Evolutionary conservation across 2,797 vertebrate genomes (phyloP).

Genomic region (Meda fulgida): DNA sequence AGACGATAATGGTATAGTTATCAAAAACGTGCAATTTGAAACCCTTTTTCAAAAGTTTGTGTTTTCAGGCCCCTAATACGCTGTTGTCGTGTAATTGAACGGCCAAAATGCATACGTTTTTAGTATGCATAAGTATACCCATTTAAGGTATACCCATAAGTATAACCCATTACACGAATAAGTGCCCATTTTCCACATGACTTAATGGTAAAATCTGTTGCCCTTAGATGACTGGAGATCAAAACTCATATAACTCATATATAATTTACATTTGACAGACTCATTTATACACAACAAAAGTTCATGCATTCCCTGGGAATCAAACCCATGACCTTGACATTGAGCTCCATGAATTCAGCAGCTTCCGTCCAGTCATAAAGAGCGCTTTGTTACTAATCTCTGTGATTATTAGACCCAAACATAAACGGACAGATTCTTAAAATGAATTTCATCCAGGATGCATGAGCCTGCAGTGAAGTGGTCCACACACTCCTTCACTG

Average conservation of each 20-base stretch:
- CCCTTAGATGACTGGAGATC: not conserved
- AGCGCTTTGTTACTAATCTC: not conserved
- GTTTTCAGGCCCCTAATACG: too few relatives aligned
- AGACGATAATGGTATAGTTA: too few relatives aligned
- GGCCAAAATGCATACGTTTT: too few relatives aligned
- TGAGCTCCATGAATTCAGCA: not conserved
- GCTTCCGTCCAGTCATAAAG: constrained; percentile 5
- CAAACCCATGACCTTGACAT: not conserved
- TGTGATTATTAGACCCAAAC: constrained; percentile 11
- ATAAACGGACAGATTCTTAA: not conserved
- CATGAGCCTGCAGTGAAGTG: not conserved
- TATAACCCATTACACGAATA: too few relatives aligned
- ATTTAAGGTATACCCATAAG: too few relatives aligned
- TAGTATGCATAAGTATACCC: too few relatives aligned
- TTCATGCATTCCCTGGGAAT: not conserved
- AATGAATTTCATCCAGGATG: not conserved
- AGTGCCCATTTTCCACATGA: too few relatives aligned
- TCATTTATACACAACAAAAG: not conserved
- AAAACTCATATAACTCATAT: not conserved
- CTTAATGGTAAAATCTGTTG: not conserved
- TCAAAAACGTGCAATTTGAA: too few relatives aligned
- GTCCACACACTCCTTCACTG: constrained; percentile 23
- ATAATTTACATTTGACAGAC: not conserved
- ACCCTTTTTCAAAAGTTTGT: too few relatives aligned
- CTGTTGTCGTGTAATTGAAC: too few relatives aligned